These are phyloP conservation scores for Alethe diademata DNA, from an alignment of 2,113 vertebrate species.

Conservation along the genomic window DNA sequence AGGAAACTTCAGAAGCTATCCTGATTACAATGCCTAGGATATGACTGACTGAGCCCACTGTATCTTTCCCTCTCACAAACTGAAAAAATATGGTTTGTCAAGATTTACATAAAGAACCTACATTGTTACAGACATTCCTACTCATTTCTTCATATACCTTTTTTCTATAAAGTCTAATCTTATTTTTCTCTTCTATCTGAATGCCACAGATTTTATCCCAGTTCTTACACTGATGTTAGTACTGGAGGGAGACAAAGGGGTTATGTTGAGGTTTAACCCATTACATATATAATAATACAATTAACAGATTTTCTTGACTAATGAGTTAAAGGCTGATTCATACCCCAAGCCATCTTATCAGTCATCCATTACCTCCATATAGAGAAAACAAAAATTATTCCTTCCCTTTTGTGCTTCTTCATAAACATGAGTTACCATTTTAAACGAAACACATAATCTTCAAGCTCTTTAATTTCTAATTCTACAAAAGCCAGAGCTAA, in stretches of 20 bases:
- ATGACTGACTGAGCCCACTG: conserved; percentile 1
- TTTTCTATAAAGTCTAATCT: conserved; percentile 59
- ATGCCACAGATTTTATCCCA: conserved; percentile 45
- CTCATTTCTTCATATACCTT: conserved; percentile 65
- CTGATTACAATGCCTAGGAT: neutral
- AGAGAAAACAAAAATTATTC: neutral
- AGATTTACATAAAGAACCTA: conserved; percentile 46
- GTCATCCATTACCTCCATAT: neutral
- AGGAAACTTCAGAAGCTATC: conserved; percentile 45
- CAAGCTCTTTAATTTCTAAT: neutral
- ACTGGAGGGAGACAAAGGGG: conserved; percentile 8
- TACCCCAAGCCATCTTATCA: neutral
- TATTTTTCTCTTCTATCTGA: conserved; percentile 59
- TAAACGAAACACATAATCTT: neutral
- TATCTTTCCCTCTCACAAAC: conserved; percentile 36
- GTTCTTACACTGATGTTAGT: conserved; percentile 38
- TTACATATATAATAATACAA: conserved; percentile 52
- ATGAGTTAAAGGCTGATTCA: conserved; percentile 53
- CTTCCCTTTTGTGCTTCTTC: neutral
- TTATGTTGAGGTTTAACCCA: conserved; percentile 60
- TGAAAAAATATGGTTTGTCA: conserved; percentile 12
- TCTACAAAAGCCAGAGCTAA: neutral
- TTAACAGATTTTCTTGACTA: conserved; percentile 27
- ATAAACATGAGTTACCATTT: neutral
- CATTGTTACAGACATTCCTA: conserved; percentile 42